A percentile compares a stretch with the other conserved stretches of the same genome.
These are phyloP conservation scores for Leucoraja erinaceus DNA, from an alignment of 2,113 vertebrate species.

Conservation along the genomic window DNA sequence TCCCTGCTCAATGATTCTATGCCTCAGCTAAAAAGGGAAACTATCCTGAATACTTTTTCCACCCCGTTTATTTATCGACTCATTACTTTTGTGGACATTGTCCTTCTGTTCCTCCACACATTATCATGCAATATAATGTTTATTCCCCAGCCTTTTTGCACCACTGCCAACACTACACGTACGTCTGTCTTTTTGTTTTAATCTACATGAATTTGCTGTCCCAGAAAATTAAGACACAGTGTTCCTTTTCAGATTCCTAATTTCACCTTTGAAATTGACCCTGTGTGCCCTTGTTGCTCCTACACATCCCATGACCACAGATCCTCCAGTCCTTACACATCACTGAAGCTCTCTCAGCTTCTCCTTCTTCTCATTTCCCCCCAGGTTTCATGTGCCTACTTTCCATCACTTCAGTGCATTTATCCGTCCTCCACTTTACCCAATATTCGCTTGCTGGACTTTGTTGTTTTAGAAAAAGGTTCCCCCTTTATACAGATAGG, in stretches of 20 bases:
- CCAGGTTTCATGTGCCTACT: neutral
- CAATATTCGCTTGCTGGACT: neutral
- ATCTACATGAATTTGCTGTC: neutral
- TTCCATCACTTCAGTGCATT: neutral
- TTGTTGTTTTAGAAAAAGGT: neutral
- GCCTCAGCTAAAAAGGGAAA: too few relatives aligned
- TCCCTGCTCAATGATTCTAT: too few relatives aligned
- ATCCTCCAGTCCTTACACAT: neutral
- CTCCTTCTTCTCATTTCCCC: neutral
- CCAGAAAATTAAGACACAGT: neutral
- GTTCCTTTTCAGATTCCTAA: neutral
- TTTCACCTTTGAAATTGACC: neutral
- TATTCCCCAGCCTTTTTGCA: too few relatives aligned
- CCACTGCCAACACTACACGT: neutral
- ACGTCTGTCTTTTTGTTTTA: neutral
- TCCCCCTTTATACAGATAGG: neutral
- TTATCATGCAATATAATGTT: too few relatives aligned
- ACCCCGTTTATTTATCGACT: too few relatives aligned
- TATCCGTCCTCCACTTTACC: too few relatives aligned
- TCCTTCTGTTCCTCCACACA: too few relatives aligned
- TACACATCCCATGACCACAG: neutral
- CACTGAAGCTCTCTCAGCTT: neutral
- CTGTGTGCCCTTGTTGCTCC: neutral
- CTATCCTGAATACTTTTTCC: too few relatives aligned
- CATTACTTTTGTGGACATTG: too few relatives aligned